Conservation (phyloP, 2,113 vertebrate genomes). For the Pterophyllum scalare region DNA sequence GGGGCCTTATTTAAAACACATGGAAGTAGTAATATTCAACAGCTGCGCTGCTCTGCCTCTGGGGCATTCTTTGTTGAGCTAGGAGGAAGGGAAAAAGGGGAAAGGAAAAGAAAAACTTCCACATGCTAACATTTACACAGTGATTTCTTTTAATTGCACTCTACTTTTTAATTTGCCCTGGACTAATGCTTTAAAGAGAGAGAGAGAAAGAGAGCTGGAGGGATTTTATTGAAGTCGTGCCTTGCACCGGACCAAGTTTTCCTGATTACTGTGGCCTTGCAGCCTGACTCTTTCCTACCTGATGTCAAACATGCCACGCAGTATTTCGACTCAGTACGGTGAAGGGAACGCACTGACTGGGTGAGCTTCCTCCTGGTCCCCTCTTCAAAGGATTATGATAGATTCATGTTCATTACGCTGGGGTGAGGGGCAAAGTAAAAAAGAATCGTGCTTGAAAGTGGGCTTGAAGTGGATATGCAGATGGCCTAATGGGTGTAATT, state of each 20-base stretch:
- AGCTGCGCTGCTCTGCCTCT: constrained; percentile 78
- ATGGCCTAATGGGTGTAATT: constrained; percentile 56
- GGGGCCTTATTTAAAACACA: constrained; percentile 84
- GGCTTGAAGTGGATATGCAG: constrained; percentile 48
- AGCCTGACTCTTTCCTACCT: constrained; percentile 75
- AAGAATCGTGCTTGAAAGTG: constrained; percentile 58
- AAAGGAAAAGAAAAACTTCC: constrained; percentile 79
- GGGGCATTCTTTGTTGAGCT: constrained; percentile 81
- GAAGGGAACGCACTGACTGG: constrained; percentile 44
- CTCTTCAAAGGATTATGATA: constrained; percentile 68
- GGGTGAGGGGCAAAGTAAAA: constrained; percentile 48
- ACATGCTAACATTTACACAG: constrained; percentile 89
- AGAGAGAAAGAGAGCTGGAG: constrained; percentile 45
- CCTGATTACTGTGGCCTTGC: constrained; percentile 73
- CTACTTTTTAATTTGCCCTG: constrained; percentile 86
- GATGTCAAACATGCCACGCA: constrained; percentile 79
- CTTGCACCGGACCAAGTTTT: constrained; percentile 73
- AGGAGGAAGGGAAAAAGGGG: constrained; percentile 53
- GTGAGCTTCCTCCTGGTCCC: constrained; percentile 57
- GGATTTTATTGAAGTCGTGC: constrained; percentile 84
- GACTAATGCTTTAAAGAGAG: constrained; percentile 82
- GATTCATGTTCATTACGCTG: constrained; percentile 49
- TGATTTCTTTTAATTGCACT: constrained; percentile 88
- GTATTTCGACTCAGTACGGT: constrained; percentile 57
- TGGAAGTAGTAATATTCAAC: constrained; percentile 83